Base-by-base conservation (phyloP, 2,888 invertebrate genomes). In the Chaitophorus viminalis region DNA sequence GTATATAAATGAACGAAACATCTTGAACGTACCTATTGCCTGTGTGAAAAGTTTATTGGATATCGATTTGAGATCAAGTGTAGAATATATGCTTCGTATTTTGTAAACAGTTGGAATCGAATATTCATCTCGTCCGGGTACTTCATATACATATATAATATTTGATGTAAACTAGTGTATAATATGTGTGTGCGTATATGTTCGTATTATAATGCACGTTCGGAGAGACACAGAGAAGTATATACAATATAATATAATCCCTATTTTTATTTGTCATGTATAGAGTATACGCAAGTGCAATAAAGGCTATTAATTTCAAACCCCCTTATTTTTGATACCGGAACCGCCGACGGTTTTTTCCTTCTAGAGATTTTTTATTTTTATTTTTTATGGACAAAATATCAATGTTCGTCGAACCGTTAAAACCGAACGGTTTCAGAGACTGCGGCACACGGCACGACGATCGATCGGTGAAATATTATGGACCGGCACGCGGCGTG, bases 281-380 rank as follows among this genome's bases (percentile, higher is more conserved):
- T 9, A 31, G 65, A 76, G 75, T 39, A 74, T 39, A 74, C 25
- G 18, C 36, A n/a, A 65, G 46, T 31, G 65, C 75, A 76, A 84
- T 76, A 76, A 84, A 84, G 84, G 46, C 75, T 84, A 84, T 84
- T 76, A 76, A 84, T 76, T 76, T 76, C 76, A 11, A 83, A 84
- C 75, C 84, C 74, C 65, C 39, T 65, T 75, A 84, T 76, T 84
- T 76, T 76, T 68, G 65, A 84, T 65, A 84, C 84, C 84, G 84
- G 84, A 84, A 84, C 60, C 31, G 39, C 29, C 75, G 75, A 8
- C 31, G 65, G 74, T 46, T 84, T 84, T 83, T 76, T 84, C 31
- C n/a, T 68, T 84, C 29, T 33, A 83, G 36, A 83, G 74, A 75
- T 76, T 84, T 83, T 84, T 84, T 29, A 39, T 39, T 39, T 39